Percentiles rank a stretch among this genome's conserved stretches.
These are phyloP conservation scores for Eurytemora carolleeae DNA, from an alignment of 1,140 invertebrate species.

Conservation along the genomic window DNA sequence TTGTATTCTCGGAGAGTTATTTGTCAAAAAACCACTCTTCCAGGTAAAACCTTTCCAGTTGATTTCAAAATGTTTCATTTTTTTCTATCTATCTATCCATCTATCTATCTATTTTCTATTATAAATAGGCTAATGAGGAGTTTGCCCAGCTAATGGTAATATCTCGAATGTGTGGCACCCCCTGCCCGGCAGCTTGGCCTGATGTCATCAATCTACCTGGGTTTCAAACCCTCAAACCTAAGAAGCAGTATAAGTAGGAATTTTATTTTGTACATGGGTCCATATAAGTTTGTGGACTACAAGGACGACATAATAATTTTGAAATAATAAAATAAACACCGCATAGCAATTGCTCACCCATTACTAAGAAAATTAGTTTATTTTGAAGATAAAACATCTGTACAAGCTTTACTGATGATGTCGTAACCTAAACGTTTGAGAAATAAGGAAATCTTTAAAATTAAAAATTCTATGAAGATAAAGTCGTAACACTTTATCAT, in stretches of 20 bases:
- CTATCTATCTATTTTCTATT: slow-evolving; percentile 18
- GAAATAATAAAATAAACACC: no score
- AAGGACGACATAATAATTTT: no score
- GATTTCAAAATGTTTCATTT: not conserved
- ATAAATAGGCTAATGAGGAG: slow-evolving; percentile 59
- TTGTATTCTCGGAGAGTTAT: slow-evolving; percentile 95
- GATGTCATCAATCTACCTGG: slow-evolving; percentile 81
- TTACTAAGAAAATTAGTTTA: no score
- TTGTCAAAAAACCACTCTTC: slow-evolving; percentile 86
- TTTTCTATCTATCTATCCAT: slow-evolving; percentile 7
- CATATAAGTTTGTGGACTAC: no score
- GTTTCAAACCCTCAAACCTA: slow-evolving; percentile 77
- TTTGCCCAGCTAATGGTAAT: slow-evolving; percentile 86
- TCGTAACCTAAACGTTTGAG: no score
- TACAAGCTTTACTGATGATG: no score
- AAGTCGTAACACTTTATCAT: no score
- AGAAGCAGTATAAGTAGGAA: slow-evolving; percentile 67
- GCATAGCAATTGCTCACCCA: no score
- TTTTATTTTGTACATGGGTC: no score
- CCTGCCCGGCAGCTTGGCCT: slow-evolving; percentile 91
- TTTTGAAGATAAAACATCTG: no score
- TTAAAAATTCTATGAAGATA: no score
- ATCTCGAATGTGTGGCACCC: slow-evolving; percentile 81
- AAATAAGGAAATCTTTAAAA: no score
- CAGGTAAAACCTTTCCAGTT: slow-evolving; percentile 35